Base-by-base conservation (phyloP, 1,140 invertebrate genomes). In the Rhyzopertha dominica region DNA sequence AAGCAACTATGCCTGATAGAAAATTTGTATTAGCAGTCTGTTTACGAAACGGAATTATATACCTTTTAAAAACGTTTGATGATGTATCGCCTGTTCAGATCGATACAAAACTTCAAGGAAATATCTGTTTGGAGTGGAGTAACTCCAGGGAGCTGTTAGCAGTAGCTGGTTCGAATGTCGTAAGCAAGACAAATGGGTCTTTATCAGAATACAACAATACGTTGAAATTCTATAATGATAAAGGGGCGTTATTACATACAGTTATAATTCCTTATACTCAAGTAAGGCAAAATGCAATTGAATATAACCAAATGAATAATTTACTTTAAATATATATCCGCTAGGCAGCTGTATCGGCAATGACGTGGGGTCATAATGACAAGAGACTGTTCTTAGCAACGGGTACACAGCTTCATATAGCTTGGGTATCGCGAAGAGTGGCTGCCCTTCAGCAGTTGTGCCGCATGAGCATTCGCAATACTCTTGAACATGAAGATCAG, bases 291-390 rank as follows among this genome's bases (percentile, higher is more conserved):
- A 20, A 23, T 36, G 12, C 20, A 3, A 7, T 39, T 31, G n/a
- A 3, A 35, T 26, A 18, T 13, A 18, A 40, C 26, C 9, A 9
- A 20, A 10, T 14, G 16, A 2, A 19, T 12, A 8, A 20, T 28
- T 38, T 1, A 28, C 24, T 17, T 19, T 40, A 9, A 30, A 31
- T 23, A 28, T 28, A 29, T 12, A 9, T 24, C 26, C 29, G 14
- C 43, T 56, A 91, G 86, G 79, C 84, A 54, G 81, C 85, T 4
- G 86, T 97, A 24, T 90, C 90, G 23, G 90, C 93, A 4, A 72
- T 98, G 53, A 98, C 94, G 1, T 98, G 94, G 94, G 95, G 93
- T 20, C 95, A 98, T 72, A 95, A 95, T 67, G 95, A 97, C 60
- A 85, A 91, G 51, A 75, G 93, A 2, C 68, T 99, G 20, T 97